Evolutionary conservation across 2,888 invertebrate genomes (phyloP), one percentile per base, ranked within the genome.

Genomic region (Aleiodes leptofemur): DNA sequence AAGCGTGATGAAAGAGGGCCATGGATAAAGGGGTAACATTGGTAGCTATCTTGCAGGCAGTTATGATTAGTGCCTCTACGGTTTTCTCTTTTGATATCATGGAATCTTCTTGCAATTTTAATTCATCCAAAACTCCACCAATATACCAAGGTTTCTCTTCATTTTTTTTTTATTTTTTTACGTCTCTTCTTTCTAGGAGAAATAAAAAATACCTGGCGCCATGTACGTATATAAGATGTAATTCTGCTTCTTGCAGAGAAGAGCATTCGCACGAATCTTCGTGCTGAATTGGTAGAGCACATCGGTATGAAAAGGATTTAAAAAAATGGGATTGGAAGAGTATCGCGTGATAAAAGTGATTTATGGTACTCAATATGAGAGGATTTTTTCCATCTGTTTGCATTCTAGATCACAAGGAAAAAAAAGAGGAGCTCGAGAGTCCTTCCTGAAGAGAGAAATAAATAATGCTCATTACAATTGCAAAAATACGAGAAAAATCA

Each of bases 11-110:
- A 86, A 83, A 84, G 84, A 76, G 83, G 81, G 77, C 81, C 83
- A 86, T 83, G 87, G 85, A 86, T 87, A 88, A 83, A 88, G 83
- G 82, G 80, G 87, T 87, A 88, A 87, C 85, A 73, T 71, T 59
- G 50, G 71, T 71, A 71, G 71, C 57, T 16, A 59, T 31, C 59
- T 48, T 50, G 23, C 70, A 69, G 55, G 56, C 16, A 57, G 34
- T n/a, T 31, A 72, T 72, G 76, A 76, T 76, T 72, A 76, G 72
- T 72, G 61, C 69, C 69, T 76, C 34, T 51, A 55, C 59, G 31
- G 34, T 14, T 68, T 34, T 43, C 57, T 43, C 57, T 16, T 53
- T 53, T 53, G 38, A 43, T 51, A 51, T 53, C 43, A 16, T 14
- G 14, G 16, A 7, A 50, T 69, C 14, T 78, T 72, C 77, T 2